These are phyloP conservation scores for Furcifer pardalis DNA, from an alignment of 2,797 vertebrate genomes.

Conservation along the genomic window DNA sequence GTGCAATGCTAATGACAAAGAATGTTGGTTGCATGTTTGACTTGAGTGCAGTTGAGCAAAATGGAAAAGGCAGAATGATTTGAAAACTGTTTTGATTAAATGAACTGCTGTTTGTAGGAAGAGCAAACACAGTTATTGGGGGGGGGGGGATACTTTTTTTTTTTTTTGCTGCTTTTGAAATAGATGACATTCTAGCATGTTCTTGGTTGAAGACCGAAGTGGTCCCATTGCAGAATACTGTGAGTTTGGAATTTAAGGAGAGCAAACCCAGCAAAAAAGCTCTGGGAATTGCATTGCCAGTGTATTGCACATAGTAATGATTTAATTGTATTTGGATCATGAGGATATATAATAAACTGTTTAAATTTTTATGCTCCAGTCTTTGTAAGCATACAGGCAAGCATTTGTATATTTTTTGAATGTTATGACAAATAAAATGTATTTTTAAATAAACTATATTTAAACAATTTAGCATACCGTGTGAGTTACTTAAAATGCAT, in stretches of 20 bases:
- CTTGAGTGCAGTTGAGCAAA: slow-evolving; percentile 48
- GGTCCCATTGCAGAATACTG: slow-evolving; percentile 8
- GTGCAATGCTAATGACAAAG: slow-evolving; percentile 57
- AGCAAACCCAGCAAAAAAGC: background rate
- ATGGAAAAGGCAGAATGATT: slow-evolving; percentile 30
- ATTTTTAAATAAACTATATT: slow-evolving; percentile 82
- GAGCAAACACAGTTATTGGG: slow-evolving; percentile 33
- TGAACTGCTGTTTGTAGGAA: slow-evolving; percentile 40
- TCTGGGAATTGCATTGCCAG: slow-evolving; percentile 66
- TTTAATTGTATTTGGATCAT: slow-evolving; percentile 52
- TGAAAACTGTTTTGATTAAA: slow-evolving; percentile 39
- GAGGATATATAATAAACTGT: slow-evolving; percentile 58
- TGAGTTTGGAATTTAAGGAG: slow-evolving; percentile 41
- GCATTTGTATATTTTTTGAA: slow-evolving; percentile 77
- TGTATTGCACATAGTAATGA: slow-evolving; percentile 62
- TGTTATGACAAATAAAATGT: slow-evolving; percentile 77
- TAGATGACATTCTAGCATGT: slow-evolving; percentile 43
- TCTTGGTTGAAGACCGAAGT: slow-evolving; percentile 8
- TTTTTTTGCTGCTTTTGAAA: slow-evolving; percentile 54
- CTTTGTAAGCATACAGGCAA: slow-evolving; percentile 72
- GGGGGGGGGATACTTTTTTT: no score
- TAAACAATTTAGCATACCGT: slow-evolving; percentile 53
- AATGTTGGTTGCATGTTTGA: slow-evolving; percentile 67
- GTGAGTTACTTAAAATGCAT: slow-evolving; percentile 37
- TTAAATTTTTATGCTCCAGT: slow-evolving; percentile 65